Base-by-base conservation (phyloP, 2,888 invertebrate genomes). In the Argyresthia goedartella region DNA sequence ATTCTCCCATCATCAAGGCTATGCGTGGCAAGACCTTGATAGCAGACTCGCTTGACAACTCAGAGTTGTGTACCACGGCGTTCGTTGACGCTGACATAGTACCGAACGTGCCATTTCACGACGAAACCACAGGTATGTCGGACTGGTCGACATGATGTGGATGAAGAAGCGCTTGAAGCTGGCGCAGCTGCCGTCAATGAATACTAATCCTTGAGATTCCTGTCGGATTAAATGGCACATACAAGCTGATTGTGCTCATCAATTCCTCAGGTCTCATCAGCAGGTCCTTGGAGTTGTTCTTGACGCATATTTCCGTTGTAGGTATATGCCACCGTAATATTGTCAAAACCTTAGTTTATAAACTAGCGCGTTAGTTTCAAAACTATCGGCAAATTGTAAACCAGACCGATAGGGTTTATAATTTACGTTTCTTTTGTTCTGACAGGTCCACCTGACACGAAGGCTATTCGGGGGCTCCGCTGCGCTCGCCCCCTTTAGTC, bases 131-230 rank as follows among this genome's bases (percentile, higher is more conserved):
- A 53, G 56, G 4, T 53, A 57, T 15, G 54, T 67, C 0, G 69
- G 66, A 0, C 50, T 50, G 0, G 61, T 69, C 8, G 63, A 68
- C 7, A 60, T 66, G 57, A 61, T 71, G 64, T 60, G 53, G 25
- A 55, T 64, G 48, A 58, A 54, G 42, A 66, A 57, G 51, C 54
- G 55, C 9, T 66, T 65, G 3, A 64, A 62, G 1, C 34, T 69
- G 11, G 62, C 63, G 0, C 57, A 65, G 0, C 52, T 67, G 8
- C 65, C 65, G 0, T 52, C 60, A 9, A 39, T 63, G 35, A 59
- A 65, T 13, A 56, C 62, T 4, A 71, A 69, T 67, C 0, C 7
- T 71, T 10, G 66, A 68, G 47, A 51, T 72, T 1, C 70, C 71
- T 0, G 62, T 71, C 0, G 71, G 71, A 0, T 39, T 25, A 0